Evolutionary conservation across 2,888 invertebrate species (phyloP).

Genomic region (Xiphydria camelus): DNA sequence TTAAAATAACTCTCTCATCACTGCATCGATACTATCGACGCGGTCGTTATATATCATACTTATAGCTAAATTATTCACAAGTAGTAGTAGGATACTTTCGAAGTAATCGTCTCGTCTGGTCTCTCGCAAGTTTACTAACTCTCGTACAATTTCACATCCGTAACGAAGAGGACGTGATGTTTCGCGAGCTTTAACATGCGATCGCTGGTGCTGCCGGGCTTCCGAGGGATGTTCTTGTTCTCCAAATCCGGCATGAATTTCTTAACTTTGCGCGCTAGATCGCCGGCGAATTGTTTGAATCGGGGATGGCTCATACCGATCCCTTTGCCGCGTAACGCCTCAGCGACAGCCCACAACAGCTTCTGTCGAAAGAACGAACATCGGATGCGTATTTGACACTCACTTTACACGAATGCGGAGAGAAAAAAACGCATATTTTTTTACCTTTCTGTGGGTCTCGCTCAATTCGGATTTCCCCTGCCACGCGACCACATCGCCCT

Average conservation of each 20-base stretch:
- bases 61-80: too few relatives aligned
- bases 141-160: too few relatives aligned
- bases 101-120: too few relatives aligned
- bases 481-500: conserved; percentile 27
- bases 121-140: too few relatives aligned
- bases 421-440: too few relatives aligned
- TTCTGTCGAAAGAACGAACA: too few relatives aligned
- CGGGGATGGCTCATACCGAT: conserved; percentile 70
- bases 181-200: conserved; percentile 69
- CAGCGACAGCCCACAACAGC: conserved; percentile 80
- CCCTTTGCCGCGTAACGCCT: conserved; percentile 73
- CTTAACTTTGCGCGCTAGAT: conserved; percentile 70
- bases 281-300: conserved; percentile 72
- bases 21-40: too few relatives aligned
- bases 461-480: conserved; percentile 61
- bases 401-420: too few relatives aligned
- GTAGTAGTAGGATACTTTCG: too few relatives aligned
- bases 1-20: too few relatives aligned
- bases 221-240: conserved; percentile 55
- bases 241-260: conserved; percentile 65
- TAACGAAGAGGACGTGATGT: conserved; percentile 45
- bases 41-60: too few relatives aligned
- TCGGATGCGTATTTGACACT: too few relatives aligned
- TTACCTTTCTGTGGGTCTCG: conserved; percentile 68
- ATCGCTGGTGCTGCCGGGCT: conserved; percentile 70